phyloP scores from a whole-genome alignment of 2,113 vertebrate species.

The Ameiurus melas region DNA sequence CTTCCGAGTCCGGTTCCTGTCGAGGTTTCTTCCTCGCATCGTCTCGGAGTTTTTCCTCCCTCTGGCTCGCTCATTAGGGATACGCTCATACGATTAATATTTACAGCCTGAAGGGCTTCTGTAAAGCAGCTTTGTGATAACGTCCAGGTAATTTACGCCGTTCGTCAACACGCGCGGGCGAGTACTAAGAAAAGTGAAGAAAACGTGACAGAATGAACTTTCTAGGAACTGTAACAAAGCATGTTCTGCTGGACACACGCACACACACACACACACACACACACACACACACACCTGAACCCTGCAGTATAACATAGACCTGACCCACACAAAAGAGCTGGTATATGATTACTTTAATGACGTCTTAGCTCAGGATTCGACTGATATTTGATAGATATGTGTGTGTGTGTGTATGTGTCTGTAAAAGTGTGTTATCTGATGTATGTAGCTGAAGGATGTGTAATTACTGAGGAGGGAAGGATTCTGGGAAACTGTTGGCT shows the following conservation, averaged over 20 bases:
- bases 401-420: not conserved
- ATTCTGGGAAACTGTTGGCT: slow-evolving; percentile 10
- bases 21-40: no score
- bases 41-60: no score
- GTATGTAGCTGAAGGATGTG: slow-evolving; percentile 30
- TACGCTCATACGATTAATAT: no score
- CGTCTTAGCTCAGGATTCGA: not conserved
- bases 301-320: not conserved
- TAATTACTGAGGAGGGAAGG: slow-evolving; percentile 30
- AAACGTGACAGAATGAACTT: not conserved
- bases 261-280: slow-evolving; percentile 1
- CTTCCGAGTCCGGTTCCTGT: no score
- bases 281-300: not conserved
- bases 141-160: no score
- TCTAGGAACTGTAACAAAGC: not conserved
- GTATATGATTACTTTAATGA: not conserved
- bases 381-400: not conserved
- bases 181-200: no score
- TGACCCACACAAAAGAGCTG: not conserved
- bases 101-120: no score
- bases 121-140: no score
- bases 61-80: no score
- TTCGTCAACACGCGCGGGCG: no score
- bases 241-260: not conserved
- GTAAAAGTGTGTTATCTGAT: slow-evolving; percentile 24